These are phyloP conservation scores for Harpalus rufipes DNA, from an alignment of 2,888 invertebrate species.

Conservation along the genomic window DNA sequence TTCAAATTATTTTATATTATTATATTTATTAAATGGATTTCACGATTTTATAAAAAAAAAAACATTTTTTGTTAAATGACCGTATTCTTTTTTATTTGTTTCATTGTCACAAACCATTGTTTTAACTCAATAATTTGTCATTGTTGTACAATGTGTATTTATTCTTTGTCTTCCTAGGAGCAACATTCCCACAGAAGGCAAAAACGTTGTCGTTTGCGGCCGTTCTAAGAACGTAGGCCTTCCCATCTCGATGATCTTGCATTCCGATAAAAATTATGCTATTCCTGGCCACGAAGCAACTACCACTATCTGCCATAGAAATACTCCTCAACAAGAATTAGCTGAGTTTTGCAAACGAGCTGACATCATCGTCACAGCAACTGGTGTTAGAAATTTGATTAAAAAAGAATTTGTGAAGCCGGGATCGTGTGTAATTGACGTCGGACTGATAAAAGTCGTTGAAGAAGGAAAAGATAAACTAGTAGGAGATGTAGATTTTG, in stretches of 20 bases:
- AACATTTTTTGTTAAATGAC: no score
- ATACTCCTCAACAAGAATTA: constrained; percentile 89
- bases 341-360: constrained; percentile 84
- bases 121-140: no score
- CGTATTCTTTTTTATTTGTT: no score
- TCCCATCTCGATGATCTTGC: constrained; percentile 91
- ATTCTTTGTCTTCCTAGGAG: constrained; percentile 73
- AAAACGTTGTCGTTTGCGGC: constrained; percentile 93
- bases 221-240: constrained; percentile 95
- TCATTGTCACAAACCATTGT: no score
- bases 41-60: no score
- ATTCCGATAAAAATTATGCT: constrained; percentile 87
- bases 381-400: constrained; percentile 87
- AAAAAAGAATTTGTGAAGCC: constrained; percentile 92
- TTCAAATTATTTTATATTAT: no score
- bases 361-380: constrained; percentile 88
- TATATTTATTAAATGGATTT: no score
- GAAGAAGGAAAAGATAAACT: constrained; percentile 84
- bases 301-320: constrained; percentile 92
- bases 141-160: no score
- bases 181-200: constrained; percentile 89
- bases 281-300: constrained; percentile 89
- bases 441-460: constrained; percentile 88
- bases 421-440: constrained; percentile 93
- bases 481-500: constrained; percentile 94